Base-by-base conservation (phyloP, 2,113 vertebrate species). In the Rhipidura dahli region DNA sequence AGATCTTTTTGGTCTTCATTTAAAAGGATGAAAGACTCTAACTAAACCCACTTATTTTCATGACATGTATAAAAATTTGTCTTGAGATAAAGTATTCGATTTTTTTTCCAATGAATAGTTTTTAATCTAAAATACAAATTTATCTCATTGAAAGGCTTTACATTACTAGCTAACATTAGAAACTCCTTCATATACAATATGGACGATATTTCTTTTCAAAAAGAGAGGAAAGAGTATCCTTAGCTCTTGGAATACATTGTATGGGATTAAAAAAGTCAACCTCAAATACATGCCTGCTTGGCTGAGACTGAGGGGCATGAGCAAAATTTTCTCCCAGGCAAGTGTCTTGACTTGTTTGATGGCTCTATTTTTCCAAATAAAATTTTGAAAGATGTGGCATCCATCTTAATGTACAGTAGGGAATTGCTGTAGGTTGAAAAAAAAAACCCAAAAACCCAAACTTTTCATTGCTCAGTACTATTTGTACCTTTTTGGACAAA, bases 31-130 rank as follows among this genome's bases (percentile, higher is more conserved):
- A 80, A 80, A 80, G 71, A 7, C 2, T 30, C 21, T 24, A 9
- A 37, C 3, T 50, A 33, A 80, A 87, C 17, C 2, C 0, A 2
- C 40, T 31, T 2, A 2, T 7, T 87, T 81, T 49, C 1, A 0
- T 44, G 10, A 11, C 11, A 42, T 16, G 7, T n/a, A 45, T 6
- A 11, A 37, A 91, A 60, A 69, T 20, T 37, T 15, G 0, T 61
- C 40, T 57, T 78, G 24, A 39, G 6, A 39, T 60, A 54, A 71
- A 51, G 9, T 17, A 27, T 40, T 69, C 21, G 11, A 39, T 4
- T 27, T 28, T 53, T 53, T 95, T 82, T 40, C 24, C 14, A 50
- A 9, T 50, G 0, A 66, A 45, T 15, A 39, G 1, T 40, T 60
- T 83, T 75, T 65, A 59, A 56, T n/a, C 8, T 75, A 44, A 92